Percentiles rank a stretch among this genome's conserved stretches.
Evolutionary conservation across 2,888 invertebrate species (phyloP).

Genomic region (Xestia xanthographa): DNA sequence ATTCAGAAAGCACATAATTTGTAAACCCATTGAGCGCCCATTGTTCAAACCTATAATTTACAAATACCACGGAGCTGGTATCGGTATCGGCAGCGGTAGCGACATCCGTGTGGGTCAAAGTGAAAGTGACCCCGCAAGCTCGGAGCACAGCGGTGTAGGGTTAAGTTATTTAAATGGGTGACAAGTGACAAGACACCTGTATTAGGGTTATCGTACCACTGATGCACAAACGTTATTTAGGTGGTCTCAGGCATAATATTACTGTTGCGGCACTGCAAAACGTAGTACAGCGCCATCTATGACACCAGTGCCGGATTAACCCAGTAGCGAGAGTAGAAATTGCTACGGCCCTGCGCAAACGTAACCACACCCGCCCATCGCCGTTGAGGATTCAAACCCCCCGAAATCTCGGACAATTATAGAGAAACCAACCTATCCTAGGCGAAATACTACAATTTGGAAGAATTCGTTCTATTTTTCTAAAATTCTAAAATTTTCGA

Average conservation of each 20-base stretch:
- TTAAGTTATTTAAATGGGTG: constrained; percentile 31
- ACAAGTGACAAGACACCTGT: background rate
- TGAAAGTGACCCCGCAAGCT: constrained; percentile 51
- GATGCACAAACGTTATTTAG: background rate
- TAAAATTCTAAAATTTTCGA: too few relatives aligned
- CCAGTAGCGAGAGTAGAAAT: too few relatives aligned
- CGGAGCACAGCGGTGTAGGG: constrained; percentile 7
- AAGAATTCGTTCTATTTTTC: too few relatives aligned
- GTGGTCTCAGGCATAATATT: background rate
- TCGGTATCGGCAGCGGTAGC: constrained; percentile 12
- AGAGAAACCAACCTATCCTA: too few relatives aligned
- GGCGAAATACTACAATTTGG: too few relatives aligned
- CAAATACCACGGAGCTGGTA: constrained; percentile 31
- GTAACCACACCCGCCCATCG: too few relatives aligned
- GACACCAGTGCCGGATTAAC: too few relatives aligned
- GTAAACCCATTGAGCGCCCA: background rate
- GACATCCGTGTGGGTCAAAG: constrained; percentile 47
- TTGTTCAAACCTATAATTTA: constrained; percentile 44
- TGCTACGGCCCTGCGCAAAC: too few relatives aligned
- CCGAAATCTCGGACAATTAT: too few relatives aligned
- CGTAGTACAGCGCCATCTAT: too few relatives aligned
- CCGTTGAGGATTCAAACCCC: too few relatives aligned
- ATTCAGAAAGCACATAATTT: background rate
- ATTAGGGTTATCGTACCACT: background rate
- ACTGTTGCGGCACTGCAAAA: too few relatives aligned